Base-by-base conservation (phyloP, 2,888 invertebrate genomes). In the Cryptosula pallasiana region DNA sequence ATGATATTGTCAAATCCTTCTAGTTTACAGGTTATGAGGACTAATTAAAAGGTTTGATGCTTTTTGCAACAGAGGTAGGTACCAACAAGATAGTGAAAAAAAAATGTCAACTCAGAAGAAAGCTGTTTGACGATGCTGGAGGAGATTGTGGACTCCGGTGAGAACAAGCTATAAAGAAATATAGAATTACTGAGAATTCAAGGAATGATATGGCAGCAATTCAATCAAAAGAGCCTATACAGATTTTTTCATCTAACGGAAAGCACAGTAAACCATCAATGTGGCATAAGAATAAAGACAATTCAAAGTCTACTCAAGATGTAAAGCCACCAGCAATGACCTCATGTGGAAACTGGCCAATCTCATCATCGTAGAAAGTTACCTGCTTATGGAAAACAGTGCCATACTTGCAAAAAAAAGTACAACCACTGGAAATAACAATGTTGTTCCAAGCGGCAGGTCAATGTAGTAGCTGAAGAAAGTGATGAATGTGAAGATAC, bases 91-190 rank as follows among this genome's bases (percentile, higher is more conserved):
- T 55, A 13, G 23, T 5, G 23, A 55, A 55, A 9, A 55, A 55
- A n/a, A 25, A 55, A n/a, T 20, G 25, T 13, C 13, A 55, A n/a
- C 13, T 55, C 5, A 5, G 23, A 3, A 55, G 55, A n/a, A 55
- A 55, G 25, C 23, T 55, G 3, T 55, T 55, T 55, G 55, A 55
- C 5, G 45, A 45, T 45, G 45, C 45, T 45, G 45, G 45, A 13
- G 55, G 16, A 55, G 55, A 55, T 55, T 20, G 25, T 55, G 23
- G 3, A 23, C 23, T 55, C 9, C 5, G 16, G 25, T 25, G 16
- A 55, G 55, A 55, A 5, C 55, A 55, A 25, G 55, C 55, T 5
- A 55, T 55, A 55, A 55, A 55, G 23, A 55, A 55, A n/a, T 55
- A 25, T 55, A 55, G 23, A 3, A 16, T 5, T 25, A 55, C 9